phyloP scores from a whole-genome alignment of 2,888 invertebrate species.

The Scotopteryx bipunctaria region DNA sequence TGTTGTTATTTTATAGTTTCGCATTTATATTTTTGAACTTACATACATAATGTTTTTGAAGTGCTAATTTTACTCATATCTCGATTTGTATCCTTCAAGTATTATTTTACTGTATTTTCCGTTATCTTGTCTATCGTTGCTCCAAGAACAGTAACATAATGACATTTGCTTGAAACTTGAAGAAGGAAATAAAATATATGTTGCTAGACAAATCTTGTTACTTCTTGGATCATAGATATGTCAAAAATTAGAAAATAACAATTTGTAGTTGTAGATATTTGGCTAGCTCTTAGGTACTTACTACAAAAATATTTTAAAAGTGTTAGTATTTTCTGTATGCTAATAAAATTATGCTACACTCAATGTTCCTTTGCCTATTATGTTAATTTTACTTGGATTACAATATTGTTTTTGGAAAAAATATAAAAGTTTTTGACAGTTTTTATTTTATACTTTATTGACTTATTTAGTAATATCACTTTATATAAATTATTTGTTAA shows the following conservation, averaged over 20 bases:
- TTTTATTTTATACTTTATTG: constrained; percentile 15
- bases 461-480: constrained; percentile 9
- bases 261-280: constrained; percentile 28
- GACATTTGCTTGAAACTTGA: too few species aligned
- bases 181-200: too few species aligned
- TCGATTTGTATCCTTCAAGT: constrained; percentile 37
- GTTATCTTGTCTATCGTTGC: neutral
- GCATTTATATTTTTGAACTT: constrained; percentile 32
- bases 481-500: neutral
- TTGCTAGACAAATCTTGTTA: neutral
- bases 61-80: constrained; percentile 33
- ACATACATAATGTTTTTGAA: constrained; percentile 28
- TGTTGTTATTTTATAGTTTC: constrained; percentile 17
- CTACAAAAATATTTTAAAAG: constrained; percentile 26
- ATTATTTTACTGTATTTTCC: constrained; percentile 33
- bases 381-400: constrained; percentile 48
- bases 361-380: constrained; percentile 51
- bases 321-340: constrained; percentile 48
- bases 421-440: constrained; percentile 22
- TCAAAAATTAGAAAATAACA: neutral
- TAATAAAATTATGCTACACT: constrained; percentile 47
- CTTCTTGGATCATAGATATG: neutral
- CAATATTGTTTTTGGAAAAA: constrained; percentile 26
- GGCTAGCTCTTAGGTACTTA: constrained; percentile 35
- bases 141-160: neutral